A percentile compares a stretch with the other conserved stretches of the same genome.
Evolutionary conservation across 2,113 vertebrate genomes (phyloP).

Genomic region (Strigops habroptila): DNA sequence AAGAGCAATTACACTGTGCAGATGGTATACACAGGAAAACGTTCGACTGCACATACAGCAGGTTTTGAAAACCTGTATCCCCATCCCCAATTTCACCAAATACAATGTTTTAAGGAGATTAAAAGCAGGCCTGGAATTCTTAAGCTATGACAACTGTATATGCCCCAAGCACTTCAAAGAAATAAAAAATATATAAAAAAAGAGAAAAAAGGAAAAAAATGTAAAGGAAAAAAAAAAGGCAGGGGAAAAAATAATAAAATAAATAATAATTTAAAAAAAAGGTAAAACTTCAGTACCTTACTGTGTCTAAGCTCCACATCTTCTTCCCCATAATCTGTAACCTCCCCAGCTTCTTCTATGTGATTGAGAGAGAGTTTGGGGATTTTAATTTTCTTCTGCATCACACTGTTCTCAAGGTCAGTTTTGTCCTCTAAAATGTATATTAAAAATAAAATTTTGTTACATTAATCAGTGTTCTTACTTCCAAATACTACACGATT

Average conservation of each 20-base stretch:
- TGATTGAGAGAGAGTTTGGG: slow-evolving; percentile 94
- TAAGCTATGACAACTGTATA: neutral
- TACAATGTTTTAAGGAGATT: neutral
- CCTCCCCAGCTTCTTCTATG: slow-evolving; percentile 88
- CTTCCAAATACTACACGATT: slow-evolving; percentile 45
- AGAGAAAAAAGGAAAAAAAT: neutral
- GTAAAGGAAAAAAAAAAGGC: neutral
- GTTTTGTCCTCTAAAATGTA: slow-evolving; percentile 84
- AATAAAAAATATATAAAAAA: neutral
- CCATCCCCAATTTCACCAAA: neutral
- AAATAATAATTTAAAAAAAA: neutral
- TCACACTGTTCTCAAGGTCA: slow-evolving; percentile 97
- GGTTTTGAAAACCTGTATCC: neutral
- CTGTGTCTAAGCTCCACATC: slow-evolving; percentile 93
- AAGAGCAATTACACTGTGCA: neutral
- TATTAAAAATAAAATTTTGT: slow-evolving; percentile 70
- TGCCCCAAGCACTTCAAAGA: neutral
- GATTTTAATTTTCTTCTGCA: slow-evolving; percentile 99
- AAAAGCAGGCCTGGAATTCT: slow-evolving; percentile 40
- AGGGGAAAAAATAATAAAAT: neutral
- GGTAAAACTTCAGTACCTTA: slow-evolving; percentile 85
- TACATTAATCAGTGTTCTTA: slow-evolving; percentile 54
- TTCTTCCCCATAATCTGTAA: slow-evolving; percentile 92
- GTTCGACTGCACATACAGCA: neutral
- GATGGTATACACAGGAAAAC: neutral